Conservation (phyloP, 2,113 vertebrate species). For the Nipponia nippon region DNA sequence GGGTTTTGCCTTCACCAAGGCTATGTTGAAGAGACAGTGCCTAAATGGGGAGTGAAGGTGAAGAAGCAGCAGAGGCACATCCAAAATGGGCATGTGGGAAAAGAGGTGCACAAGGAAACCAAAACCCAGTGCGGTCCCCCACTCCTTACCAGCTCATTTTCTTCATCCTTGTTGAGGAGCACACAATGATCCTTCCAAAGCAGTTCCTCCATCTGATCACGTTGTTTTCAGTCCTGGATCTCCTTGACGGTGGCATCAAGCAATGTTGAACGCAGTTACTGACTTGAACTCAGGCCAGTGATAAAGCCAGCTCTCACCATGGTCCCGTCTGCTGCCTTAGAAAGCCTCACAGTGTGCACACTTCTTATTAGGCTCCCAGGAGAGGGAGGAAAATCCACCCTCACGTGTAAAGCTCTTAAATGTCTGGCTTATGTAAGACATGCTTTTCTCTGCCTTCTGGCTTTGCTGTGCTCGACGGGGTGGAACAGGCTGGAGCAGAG, state of each 20-base stretch:
- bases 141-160: slow-evolving; percentile 69
- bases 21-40: neutral
- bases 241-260: neutral
- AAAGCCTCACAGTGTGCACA: neutral
- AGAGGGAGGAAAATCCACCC: neutral
- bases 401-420: neutral
- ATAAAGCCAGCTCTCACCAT: neutral
- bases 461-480: neutral
- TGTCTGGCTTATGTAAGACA: neutral
- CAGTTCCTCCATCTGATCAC: slow-evolving; percentile 38
- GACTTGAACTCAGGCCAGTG: neutral
- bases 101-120: neutral
- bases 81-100: neutral
- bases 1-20: neutral
- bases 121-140: neutral
- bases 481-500: neutral
- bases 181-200: neutral
- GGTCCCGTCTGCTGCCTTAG: neutral
- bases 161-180: slow-evolving; percentile 65
- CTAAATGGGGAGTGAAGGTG: neutral
- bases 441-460: neutral
- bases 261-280: neutral
- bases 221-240: neutral
- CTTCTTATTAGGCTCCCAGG: neutral
- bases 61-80: neutral